Evolutionary conservation across 2,888 invertebrate genomes (phyloP), one percentile per base, ranked within the genome.

Genomic region (Halictus quadricinctus): DNA sequence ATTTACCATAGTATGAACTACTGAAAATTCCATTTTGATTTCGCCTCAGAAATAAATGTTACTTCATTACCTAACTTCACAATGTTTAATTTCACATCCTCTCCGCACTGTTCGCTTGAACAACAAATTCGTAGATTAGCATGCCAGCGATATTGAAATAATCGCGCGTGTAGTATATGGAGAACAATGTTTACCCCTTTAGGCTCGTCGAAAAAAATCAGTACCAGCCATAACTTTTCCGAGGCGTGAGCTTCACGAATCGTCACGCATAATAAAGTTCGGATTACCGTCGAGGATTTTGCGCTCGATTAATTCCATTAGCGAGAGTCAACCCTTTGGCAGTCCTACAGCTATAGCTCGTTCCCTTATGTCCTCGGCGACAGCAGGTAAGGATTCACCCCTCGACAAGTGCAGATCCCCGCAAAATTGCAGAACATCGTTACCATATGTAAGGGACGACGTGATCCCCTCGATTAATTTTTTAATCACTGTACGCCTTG

Each of bases 331-430:
- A 76, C 73, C 80, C 84, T 74, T 83, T 84, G 84, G 69, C 1
- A 72, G n/a, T 29, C n/a, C 54, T 54, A 54, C 48, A 13, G 66
- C 15, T 48, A 69, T 18, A 13, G 41, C 82, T 81, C 41, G 36
- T 29, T 64, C 86, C 76, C 76, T 81, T 85, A 74, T 79, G 43
- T 74, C 66, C 75, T 64, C 72, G 36, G 72, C 29, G 79, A 86
- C 89, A 91, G 88, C 90, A 90, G 91, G 92, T 90, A 82, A 69
- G 88, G 90, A 91, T 91, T 66, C 90, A 90, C 86, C 86, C 76
- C 70, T 54, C 70, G 76, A 73, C 81, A 77, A 86, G 85, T 85
- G 76, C 25, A 79, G 66, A 74, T 60, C 86, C 74, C 76, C 70
- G 10, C 46, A 72, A 86, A 83, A 48, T 87, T 66, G 86, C 80